A percentile compares a stretch with the other conserved stretches of the same genome.
These are phyloP conservation scores for Jordanella pulchra DNA, from an alignment of 2,797 vertebrate species.

Conservation along the genomic window DNA sequence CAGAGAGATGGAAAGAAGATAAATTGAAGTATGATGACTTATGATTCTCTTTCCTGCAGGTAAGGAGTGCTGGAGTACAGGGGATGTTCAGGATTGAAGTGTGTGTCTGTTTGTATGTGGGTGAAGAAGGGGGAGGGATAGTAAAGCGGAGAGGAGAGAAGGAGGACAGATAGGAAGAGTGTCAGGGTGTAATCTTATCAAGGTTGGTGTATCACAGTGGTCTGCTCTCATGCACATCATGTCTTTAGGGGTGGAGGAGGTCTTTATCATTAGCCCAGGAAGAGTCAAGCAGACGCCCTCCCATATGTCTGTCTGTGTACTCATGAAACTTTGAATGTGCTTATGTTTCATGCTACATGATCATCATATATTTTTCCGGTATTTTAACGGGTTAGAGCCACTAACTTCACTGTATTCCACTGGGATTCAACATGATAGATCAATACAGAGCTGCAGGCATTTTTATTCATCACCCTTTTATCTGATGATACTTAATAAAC, in stretches of 20 bases:
- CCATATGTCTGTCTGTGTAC: constrained; percentile 14
- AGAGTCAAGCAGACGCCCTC: constrained; percentile 43
- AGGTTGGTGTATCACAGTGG: constrained; percentile 53
- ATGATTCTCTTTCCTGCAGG: constrained; percentile 33
- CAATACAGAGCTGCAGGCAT: too few species aligned
- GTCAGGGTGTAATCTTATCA: constrained; percentile 68
- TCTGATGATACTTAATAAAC: too few species aligned
- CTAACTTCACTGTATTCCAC: too few species aligned
- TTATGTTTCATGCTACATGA: background rate
- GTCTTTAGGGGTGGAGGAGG: constrained; percentile 22
- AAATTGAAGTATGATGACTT: constrained; percentile 54
- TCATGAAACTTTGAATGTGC: background rate
- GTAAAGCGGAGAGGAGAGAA: constrained; percentile 48
- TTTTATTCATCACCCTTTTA: too few species aligned
- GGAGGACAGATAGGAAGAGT: constrained; percentile 49
- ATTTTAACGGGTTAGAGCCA: too few species aligned
- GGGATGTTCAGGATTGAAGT: constrained; percentile 9
- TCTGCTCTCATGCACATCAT: constrained; percentile 49
- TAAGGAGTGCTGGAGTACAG: constrained; percentile 18
- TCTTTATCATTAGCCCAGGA: constrained; percentile 48
- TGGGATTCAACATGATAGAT: too few species aligned
- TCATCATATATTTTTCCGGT: background rate
- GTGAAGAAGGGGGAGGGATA: background rate
- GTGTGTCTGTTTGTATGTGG: background rate
- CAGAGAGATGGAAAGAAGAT: constrained; percentile 46